Conservation (phyloP, 1,140 invertebrate species). For the Tetragonula clypearis region DNA sequence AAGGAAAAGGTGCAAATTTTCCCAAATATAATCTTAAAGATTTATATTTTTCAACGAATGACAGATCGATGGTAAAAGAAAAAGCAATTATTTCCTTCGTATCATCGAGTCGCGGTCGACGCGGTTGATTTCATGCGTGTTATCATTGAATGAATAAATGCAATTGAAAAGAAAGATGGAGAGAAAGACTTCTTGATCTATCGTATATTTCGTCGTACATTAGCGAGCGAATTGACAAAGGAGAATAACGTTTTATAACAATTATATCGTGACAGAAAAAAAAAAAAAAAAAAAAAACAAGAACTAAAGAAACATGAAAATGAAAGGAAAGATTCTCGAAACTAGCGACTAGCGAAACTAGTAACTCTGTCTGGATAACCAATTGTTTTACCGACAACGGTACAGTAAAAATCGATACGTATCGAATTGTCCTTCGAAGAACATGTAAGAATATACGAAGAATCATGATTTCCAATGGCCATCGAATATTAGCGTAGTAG, state of each 20-base stretch:
- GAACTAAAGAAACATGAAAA: neutral
- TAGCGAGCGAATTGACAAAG: neutral
- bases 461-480: neutral
- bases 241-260: neutral
- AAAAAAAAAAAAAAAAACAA: neutral
- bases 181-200: neutral
- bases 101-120: neutral
- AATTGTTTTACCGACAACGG: neutral
- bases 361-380: neutral
- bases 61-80: neutral
- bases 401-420: neutral
- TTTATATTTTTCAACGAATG: neutral
- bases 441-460: neutral
- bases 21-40: neutral
- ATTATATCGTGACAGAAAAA: neutral
- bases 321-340: neutral
- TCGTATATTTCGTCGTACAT: neutral
- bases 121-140: neutral
- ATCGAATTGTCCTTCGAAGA: neutral
- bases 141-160: neutral
- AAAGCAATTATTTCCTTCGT: neutral
- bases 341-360: neutral
- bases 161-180: neutral
- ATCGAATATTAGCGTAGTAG: neutral
- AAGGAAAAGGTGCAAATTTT: neutral